phyloP scores from a whole-genome alignment of 2,888 invertebrate genomes.

The Rotaria sp. region DNA sequence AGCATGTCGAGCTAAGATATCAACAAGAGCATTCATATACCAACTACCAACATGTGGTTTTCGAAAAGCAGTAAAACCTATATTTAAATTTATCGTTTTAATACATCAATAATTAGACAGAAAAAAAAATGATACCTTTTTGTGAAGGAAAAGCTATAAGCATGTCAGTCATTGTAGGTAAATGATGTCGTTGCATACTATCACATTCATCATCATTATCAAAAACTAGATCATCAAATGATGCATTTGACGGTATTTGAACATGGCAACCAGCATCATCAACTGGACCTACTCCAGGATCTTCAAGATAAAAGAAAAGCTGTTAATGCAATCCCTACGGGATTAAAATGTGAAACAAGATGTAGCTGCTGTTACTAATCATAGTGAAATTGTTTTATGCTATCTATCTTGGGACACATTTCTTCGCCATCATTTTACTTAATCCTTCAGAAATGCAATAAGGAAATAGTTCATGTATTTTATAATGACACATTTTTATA shows the following conservation, averaged over 20 bases:
- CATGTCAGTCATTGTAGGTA: constrained; percentile 40
- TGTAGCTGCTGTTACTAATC: no score
- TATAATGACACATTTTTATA: no score
- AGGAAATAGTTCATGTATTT: no score
- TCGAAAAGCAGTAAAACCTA: constrained; percentile 39
- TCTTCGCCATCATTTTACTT: no score
- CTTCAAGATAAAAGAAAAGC: neutral
- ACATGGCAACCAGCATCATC: constrained; percentile 37
- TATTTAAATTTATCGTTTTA: neutral
- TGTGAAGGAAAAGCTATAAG: constrained; percentile 40
- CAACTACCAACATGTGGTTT: constrained; percentile 40
- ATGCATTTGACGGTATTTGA: neutral
- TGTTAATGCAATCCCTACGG: no score
- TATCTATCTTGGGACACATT: no score
- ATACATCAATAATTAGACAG: no score
- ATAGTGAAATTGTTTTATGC: no score
- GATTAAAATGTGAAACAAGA: no score
- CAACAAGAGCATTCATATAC: constrained; percentile 40
- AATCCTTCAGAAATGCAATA: no score
- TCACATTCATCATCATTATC: constrained; percentile 27
- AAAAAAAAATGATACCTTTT: neutral
- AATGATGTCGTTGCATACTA: constrained; percentile 32
- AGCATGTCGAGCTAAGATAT: constrained; percentile 35
- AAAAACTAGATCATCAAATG: neutral
- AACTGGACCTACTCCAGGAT: constrained; percentile 35